phyloP scores from a whole-genome alignment of 2,113 vertebrate species.

The Psilopogon haemacephalus region DNA sequence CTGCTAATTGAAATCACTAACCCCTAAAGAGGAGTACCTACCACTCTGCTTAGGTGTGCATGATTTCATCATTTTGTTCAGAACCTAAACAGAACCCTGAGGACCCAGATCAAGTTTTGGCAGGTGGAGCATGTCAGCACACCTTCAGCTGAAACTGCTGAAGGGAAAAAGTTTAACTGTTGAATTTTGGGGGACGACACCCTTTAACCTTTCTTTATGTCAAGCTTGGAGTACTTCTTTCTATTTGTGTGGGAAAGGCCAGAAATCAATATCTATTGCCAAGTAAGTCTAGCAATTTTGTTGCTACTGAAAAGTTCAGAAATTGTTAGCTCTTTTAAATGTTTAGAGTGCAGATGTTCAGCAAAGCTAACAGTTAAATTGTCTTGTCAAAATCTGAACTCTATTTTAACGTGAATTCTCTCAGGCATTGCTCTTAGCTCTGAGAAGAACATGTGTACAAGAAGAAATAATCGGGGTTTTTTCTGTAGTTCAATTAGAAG shows the following conservation, averaged over 20 bases:
- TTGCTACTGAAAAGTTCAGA: not conserved
- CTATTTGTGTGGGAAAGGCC: not conserved
- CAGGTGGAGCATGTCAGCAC: constrained; percentile 26
- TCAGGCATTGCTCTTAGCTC: not conserved
- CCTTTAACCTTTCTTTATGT: not conserved
- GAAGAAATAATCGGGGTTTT: not conserved
- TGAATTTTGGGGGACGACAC: not conserved
- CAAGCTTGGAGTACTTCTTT: not conserved
- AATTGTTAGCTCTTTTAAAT: not conserved
- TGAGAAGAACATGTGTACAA: not conserved
- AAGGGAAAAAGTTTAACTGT: not conserved
- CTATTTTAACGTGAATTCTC: not conserved
- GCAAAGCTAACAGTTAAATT: not conserved
- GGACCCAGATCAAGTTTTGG: constrained; percentile 40
- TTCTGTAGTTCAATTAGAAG: not conserved
- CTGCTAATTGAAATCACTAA: constrained; percentile 40
- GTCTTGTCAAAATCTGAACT: not conserved
- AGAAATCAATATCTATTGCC: not conserved
- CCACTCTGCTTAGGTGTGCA: not conserved
- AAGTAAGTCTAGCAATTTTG: not conserved
- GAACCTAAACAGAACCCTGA: constrained; percentile 26
- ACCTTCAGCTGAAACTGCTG: constrained; percentile 13
- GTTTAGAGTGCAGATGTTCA: not conserved
- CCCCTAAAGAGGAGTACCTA: not conserved
- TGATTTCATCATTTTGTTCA: not conserved